Conservation (phyloP, 2,113 vertebrate genomes). For the Lota lota region DNA sequence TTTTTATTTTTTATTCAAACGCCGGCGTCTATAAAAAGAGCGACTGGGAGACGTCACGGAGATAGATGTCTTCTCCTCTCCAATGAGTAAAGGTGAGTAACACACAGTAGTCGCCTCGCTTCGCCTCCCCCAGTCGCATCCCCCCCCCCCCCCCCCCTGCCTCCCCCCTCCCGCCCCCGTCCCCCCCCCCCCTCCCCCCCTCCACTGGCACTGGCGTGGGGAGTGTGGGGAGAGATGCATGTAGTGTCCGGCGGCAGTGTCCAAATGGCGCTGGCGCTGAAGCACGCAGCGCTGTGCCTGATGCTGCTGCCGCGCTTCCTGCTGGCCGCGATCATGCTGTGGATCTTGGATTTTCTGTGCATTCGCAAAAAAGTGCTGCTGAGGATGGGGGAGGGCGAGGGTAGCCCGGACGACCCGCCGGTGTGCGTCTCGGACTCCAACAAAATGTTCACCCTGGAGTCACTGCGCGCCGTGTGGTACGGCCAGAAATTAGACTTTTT, state of each 20-base stretch:
- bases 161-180: slow-evolving; percentile 61
- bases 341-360: slow-evolving; percentile 95
- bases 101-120: slow-evolving; percentile 23
- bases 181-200: slow-evolving; percentile 2
- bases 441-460: slow-evolving; percentile 93
- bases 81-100: slow-evolving; percentile 69
- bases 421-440: slow-evolving; percentile 94
- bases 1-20: slow-evolving; percentile 83
- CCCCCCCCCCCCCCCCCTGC: background rate
- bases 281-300: slow-evolving; percentile 87
- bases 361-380: slow-evolving; percentile 86
- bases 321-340: slow-evolving; percentile 90
- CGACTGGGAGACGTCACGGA: slow-evolving; percentile 55
- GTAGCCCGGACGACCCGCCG: slow-evolving; percentile 85
- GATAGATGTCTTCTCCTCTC: slow-evolving; percentile 71
- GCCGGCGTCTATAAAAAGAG: slow-evolving; percentile 86
- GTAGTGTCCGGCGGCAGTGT: slow-evolving; percentile 78
- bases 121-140: no score
- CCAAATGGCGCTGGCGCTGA: slow-evolving; percentile 83
- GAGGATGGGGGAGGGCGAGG: slow-evolving; percentile 67
- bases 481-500: slow-evolving; percentile 96
- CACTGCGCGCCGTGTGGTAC: slow-evolving; percentile 94
- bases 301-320: slow-evolving; percentile 95
- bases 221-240: slow-evolving; percentile 68
- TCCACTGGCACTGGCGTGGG: background rate